Evolutionary conservation across 1,140 invertebrate species (phyloP).

Genomic region (Cydia splendana): DNA sequence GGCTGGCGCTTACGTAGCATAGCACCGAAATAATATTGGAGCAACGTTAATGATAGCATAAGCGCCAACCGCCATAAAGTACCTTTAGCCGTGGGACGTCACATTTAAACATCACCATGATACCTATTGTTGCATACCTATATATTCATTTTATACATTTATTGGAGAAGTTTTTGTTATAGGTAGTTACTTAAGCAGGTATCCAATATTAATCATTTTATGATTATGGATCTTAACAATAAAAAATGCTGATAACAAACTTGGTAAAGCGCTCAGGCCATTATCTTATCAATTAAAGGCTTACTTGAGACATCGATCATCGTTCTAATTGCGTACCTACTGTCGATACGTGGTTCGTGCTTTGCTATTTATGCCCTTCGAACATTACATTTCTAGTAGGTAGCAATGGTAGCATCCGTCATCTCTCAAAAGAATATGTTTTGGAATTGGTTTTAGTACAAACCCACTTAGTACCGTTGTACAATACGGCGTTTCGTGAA

Average conservation of each 20-base stretch:
- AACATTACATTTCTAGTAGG: not conserved
- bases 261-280: conserved; percentile 45
- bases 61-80: too few relatives aligned
- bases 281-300: conserved; percentile 61
- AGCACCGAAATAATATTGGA: too few relatives aligned
- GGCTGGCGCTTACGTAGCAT: too few relatives aligned
- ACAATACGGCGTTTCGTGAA: too few relatives aligned
- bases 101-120: not conserved
- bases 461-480: too few relatives aligned
- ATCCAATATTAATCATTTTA: conserved; percentile 49
- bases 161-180: not conserved
- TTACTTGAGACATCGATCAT: conserved; percentile 73
- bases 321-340: conserved; percentile 60
- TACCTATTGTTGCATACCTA: not conserved
- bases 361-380: not conserved
- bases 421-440: not conserved
- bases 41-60: too few relatives aligned
- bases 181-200: conserved; percentile 36
- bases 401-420: not conserved
- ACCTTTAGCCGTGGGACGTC: too few relatives aligned
- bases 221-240: conserved; percentile 54
- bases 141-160: not conserved
- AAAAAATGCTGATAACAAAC: conserved; percentile 58
- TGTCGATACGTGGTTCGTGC: conserved; percentile 41
- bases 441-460: not conserved